Base-by-base conservation (phyloP, 2,797 vertebrate species). In the Rhynchonycteris naso region DNA sequence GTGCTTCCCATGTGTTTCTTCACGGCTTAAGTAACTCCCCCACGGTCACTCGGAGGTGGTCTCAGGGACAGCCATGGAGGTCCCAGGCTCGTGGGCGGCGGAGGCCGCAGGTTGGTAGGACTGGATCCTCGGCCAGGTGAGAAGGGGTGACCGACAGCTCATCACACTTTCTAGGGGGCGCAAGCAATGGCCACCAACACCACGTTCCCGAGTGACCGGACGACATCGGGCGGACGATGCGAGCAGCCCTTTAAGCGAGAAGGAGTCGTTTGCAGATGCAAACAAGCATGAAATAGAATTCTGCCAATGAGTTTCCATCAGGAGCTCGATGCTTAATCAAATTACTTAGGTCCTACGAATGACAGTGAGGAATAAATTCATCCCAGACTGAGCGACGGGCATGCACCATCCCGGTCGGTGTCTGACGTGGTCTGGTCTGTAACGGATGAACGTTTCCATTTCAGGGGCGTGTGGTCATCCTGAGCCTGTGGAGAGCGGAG, bases 241-340 rank as follows among this genome's bases (percentile, higher is more conserved):
- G 81, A 97, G 97, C 86, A 94, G 82, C 94, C 82, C 92, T 96
- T 82, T 95, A 85, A 96, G 95, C 79, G 79, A 92, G 96, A 93
- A 93, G 86, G 95, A 97, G 97, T 96, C 91, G 92, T 97, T 98
- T 98, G 97, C 97, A 98, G 96, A 97, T 97, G 96, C 97, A 97
- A 98, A 97, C 90, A 98, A 97, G 98, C 97, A 96, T 97, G 97
- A 98, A 98, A 97, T 98, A 97, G 97, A 98, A 98, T 98, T 98
- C 97, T 97, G 58, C 97, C 98, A 98, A 98, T 98, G 97, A 98
- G 96, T 97, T 97, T 98, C 94, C 97, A 97, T 98, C 97, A 98
- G 96, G 52, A 97, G 96, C 94, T 98, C 98, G 98, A 98, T 96
- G 97, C 92, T 97, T 98, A 98, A 98, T 97, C 97, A 95, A 97